These are phyloP conservation scores for Chaetodon auriga DNA, from an alignment of 2,113 vertebrate genomes.

Conservation along the genomic window DNA sequence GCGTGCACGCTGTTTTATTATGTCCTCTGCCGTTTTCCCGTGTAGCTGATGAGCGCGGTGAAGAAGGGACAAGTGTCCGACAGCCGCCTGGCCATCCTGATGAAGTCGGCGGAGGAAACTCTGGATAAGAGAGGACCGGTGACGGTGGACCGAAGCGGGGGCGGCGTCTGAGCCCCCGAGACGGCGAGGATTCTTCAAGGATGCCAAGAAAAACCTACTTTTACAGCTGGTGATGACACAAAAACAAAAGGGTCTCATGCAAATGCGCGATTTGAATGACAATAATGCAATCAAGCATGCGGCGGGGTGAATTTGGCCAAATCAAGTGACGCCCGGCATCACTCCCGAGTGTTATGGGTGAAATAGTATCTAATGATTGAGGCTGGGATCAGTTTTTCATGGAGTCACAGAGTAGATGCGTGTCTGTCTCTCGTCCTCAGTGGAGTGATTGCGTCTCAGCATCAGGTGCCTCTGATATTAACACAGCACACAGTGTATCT, in stretches of 20 bases:
- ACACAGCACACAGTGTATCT: slow-evolving; percentile 16
- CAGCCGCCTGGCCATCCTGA: slow-evolving; percentile 93
- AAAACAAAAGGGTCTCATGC: slow-evolving; percentile 15
- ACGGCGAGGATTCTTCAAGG: not conserved
- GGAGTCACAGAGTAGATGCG: slow-evolving; percentile 10
- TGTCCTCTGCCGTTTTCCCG: slow-evolving; percentile 14
- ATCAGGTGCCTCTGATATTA: slow-evolving; percentile 57
- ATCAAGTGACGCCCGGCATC: slow-evolving; percentile 33
- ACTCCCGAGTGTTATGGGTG: slow-evolving; percentile 28
- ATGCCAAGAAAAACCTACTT: not conserved
- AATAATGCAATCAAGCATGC: slow-evolving; percentile 66
- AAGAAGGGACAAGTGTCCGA: slow-evolving; percentile 95
- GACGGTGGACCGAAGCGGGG: slow-evolving; percentile 94
- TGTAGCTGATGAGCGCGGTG: slow-evolving; percentile 96
- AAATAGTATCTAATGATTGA: slow-evolving; percentile 40
- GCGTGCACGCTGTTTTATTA: not conserved
- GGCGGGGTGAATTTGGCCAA: slow-evolving; percentile 34
- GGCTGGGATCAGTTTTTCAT: slow-evolving; percentile 13
- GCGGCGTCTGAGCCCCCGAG: slow-evolving; percentile 88
- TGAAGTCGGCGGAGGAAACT: slow-evolving; percentile 95
- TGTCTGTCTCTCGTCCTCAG: not conserved
- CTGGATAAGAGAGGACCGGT: slow-evolving; percentile 87
- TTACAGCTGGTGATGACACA: slow-evolving; percentile 4
- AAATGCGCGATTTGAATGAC: slow-evolving; percentile 66
- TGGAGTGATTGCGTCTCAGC: slow-evolving; percentile 7